These are phyloP conservation scores for Apaloderma vittatum DNA, from an alignment of 2,113 vertebrate species.

Conservation along the genomic window DNA sequence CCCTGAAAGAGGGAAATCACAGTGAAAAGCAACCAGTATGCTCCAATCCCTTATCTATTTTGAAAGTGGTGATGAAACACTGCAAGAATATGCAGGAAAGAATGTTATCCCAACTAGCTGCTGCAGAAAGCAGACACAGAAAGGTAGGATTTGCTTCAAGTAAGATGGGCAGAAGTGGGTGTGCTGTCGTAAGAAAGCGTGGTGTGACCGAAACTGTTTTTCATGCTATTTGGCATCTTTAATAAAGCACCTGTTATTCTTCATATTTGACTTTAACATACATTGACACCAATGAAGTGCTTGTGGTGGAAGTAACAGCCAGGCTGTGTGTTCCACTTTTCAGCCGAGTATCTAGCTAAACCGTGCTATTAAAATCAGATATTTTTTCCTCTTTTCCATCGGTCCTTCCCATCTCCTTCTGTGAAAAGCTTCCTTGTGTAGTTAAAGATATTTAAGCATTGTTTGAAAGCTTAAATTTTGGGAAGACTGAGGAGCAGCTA, in stretches of 20 bases:
- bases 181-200: neutral
- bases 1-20: slow-evolving; percentile 83
- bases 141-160: slow-evolving; percentile 80
- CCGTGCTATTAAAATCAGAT: neutral
- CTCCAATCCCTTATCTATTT: slow-evolving; percentile 89
- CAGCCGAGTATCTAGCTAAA: neutral
- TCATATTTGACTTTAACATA: neutral
- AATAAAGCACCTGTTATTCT: neutral
- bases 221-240: neutral
- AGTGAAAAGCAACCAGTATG: slow-evolving; percentile 81
- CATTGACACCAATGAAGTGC: neutral
- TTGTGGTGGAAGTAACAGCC: neutral
- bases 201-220: neutral
- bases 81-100: slow-evolving; percentile 97
- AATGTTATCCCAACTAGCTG: slow-evolving; percentile 94
- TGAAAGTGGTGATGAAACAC: slow-evolving; percentile 94
- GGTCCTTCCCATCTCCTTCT: neutral
- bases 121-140: slow-evolving; percentile 92
- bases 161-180: neutral
- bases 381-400: neutral
- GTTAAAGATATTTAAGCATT: neutral
- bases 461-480: neutral
- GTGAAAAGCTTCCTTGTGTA: neutral
- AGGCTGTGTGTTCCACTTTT: neutral
- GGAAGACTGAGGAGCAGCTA: neutral